Evolutionary conservation across 2,113 vertebrate genomes (phyloP).

Genomic region (Siniperca chuatsi): DNA sequence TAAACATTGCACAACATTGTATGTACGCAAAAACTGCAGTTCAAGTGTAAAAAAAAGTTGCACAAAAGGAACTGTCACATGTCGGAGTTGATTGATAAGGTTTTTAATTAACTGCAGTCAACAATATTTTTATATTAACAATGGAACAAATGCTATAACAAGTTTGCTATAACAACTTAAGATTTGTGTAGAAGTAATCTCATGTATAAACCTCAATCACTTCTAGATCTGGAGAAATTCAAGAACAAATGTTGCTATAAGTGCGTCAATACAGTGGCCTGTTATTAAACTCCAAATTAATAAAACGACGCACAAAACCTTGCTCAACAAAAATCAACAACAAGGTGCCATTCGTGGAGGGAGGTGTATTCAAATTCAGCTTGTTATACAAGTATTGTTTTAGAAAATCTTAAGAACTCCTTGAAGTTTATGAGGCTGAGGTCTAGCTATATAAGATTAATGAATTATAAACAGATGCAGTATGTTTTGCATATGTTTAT

Average conservation of each 20-base stretch:
- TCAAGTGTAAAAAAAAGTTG: too few species aligned
- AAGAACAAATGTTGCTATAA: not conserved
- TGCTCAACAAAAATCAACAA: not conserved
- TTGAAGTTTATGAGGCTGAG: not conserved
- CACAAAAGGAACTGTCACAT: too few species aligned
- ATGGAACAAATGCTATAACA: too few species aligned
- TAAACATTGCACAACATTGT: too few species aligned
- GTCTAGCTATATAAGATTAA: not conserved
- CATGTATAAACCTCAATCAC: too few species aligned
- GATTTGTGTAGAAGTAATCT: too few species aligned
- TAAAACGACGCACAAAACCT: not conserved
- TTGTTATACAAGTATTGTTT: not conserved
- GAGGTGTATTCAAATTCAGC: not conserved
- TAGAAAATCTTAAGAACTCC: not conserved
- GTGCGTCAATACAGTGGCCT: not conserved
- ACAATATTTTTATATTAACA: too few species aligned
- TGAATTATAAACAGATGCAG: not conserved
- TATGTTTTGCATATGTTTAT: not conserved
- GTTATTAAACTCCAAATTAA: too few species aligned
- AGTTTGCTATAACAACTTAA: too few species aligned
- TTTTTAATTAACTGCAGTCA: too few species aligned
- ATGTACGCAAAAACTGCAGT: too few species aligned
- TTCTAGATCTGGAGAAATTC: not conserved
- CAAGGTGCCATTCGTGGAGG: not conserved
- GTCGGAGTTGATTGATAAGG: too few species aligned